Evolutionary conservation across 2,888 invertebrate species (phyloP).

Genomic region (Tetheella fluctuosa): DNA sequence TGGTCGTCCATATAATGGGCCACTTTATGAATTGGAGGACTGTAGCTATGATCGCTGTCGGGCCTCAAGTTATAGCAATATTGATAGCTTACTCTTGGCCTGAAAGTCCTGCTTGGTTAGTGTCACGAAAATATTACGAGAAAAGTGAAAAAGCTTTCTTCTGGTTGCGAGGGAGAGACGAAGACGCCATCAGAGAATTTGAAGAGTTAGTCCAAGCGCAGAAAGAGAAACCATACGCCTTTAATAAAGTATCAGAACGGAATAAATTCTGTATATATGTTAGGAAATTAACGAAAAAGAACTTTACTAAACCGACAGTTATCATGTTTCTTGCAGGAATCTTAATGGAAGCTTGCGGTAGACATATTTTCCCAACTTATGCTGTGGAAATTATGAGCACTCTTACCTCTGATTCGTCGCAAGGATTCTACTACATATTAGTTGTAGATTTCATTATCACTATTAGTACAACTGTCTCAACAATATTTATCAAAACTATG

Average conservation of each 20-base stretch:
- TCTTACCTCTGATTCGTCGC: conserved; percentile 29
- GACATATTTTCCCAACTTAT: conserved; percentile 49
- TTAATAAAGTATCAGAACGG: conserved; percentile 4
- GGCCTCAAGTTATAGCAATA: conserved; percentile 37
- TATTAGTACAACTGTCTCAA: conserved; percentile 29
- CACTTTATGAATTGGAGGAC: conserved; percentile 47
- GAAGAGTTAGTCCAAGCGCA: conserved; percentile 43
- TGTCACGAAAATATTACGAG: conserved; percentile 60
- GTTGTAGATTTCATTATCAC: conserved; percentile 43
- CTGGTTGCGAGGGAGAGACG: conserved; percentile 75
- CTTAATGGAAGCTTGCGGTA: conserved; percentile 42
- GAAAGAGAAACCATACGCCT: conserved; percentile 17
- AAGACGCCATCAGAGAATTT: conserved; percentile 40
- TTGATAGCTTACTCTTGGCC: conserved; percentile 71
- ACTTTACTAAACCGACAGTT: conserved; percentile 38
- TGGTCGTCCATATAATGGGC: conserved; percentile 44
- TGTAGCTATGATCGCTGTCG: conserved; percentile 39
- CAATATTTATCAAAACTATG: conserved; percentile 29
- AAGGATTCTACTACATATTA: conserved; percentile 42
- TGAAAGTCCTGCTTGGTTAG: conserved; percentile 86
- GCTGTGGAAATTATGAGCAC: conserved; percentile 45
- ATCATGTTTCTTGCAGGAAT: conserved; percentile 35
- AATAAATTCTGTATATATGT: conserved; percentile 21
- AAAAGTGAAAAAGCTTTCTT: conserved; percentile 77
- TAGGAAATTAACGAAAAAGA: conserved; percentile 30